Evolutionary conservation across 2,113 vertebrate genomes (phyloP).

Genomic region (Cyphomyrus discorhynchus): DNA sequence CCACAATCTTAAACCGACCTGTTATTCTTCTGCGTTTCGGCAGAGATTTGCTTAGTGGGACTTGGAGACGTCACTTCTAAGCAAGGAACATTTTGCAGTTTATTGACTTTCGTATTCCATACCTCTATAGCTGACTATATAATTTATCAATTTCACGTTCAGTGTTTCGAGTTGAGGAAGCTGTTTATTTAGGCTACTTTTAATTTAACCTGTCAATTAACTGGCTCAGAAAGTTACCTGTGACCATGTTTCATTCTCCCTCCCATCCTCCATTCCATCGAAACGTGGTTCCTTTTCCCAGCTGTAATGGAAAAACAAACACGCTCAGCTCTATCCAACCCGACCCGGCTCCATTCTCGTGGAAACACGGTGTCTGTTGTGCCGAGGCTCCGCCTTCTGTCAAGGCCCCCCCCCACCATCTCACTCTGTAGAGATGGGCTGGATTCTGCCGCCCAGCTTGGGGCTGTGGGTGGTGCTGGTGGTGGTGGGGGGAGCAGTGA

Average conservation of each 20-base stretch:
- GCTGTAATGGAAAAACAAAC: neutral
- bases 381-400: too few species aligned
- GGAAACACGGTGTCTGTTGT: too few species aligned
- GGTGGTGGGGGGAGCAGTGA: neutral
- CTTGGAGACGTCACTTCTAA: neutral
- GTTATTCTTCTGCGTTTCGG: neutral
- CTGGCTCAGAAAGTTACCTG: neutral
- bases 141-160: neutral
- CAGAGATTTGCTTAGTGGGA: neutral
- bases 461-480: too few species aligned
- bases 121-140: neutral
- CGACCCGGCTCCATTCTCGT: neutral
- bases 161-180: neutral
- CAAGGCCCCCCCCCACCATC: too few species aligned
- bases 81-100: neutral
- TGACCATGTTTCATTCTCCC: neutral
- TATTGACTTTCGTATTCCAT: neutral
- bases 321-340: neutral
- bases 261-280: neutral
- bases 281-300: neutral
- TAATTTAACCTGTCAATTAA: neutral
- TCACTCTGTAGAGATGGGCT: too few species aligned
- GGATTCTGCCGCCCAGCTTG: too few species aligned
- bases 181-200: neutral
- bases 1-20: neutral